A percentile compares a stretch with the other conserved stretches of the same genome.
These are phyloP conservation scores for Gorsachius magnificus DNA, from an alignment of 2,797 vertebrate genomes.

Conservation along the genomic window DNA sequence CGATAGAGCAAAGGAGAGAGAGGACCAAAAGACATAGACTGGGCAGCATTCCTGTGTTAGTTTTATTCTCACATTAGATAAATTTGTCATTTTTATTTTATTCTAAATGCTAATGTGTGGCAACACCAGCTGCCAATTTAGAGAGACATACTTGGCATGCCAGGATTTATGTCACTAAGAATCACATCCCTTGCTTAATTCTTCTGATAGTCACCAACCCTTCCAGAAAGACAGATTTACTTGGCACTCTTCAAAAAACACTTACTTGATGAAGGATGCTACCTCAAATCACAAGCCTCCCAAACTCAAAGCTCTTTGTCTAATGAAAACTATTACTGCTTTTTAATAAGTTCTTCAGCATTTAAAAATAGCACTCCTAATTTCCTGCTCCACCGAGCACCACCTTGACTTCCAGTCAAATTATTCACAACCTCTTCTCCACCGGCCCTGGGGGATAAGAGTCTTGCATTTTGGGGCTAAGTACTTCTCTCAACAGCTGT, in stretches of 20 bases:
- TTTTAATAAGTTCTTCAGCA: slow-evolving; percentile 68
- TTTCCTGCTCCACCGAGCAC: slow-evolving; percentile 69
- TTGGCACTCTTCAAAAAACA: slow-evolving; percentile 33
- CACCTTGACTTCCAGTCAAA: slow-evolving; percentile 75
- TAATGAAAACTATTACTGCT: slow-evolving; percentile 63
- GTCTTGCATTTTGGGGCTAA: slow-evolving; percentile 43
- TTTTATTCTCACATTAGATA: slow-evolving; percentile 44
- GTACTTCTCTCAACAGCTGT: slow-evolving; percentile 69
- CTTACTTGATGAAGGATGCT: slow-evolving; percentile 20
- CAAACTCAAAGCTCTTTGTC: slow-evolving; percentile 48
- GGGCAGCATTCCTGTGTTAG: slow-evolving; percentile 5
- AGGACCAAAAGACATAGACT: neutral
- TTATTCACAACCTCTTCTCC: slow-evolving; percentile 69
- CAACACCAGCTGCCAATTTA: slow-evolving; percentile 59
- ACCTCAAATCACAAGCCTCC: slow-evolving; percentile 20
- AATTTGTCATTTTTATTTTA: slow-evolving; percentile 51
- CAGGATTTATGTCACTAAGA: slow-evolving; percentile 39
- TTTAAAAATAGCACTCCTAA: slow-evolving; percentile 73
- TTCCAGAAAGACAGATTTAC: slow-evolving; percentile 43
- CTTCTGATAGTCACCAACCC: slow-evolving; percentile 35
- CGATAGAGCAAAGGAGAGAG: neutral
- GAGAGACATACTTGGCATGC: slow-evolving; percentile 14
- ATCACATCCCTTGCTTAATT: neutral
- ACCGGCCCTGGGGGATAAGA: slow-evolving; percentile 48
- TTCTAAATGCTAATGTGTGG: slow-evolving; percentile 55